Evolutionary conservation across 2,113 vertebrate species (phyloP).

Genomic region (Percopsis transmontana): DNA sequence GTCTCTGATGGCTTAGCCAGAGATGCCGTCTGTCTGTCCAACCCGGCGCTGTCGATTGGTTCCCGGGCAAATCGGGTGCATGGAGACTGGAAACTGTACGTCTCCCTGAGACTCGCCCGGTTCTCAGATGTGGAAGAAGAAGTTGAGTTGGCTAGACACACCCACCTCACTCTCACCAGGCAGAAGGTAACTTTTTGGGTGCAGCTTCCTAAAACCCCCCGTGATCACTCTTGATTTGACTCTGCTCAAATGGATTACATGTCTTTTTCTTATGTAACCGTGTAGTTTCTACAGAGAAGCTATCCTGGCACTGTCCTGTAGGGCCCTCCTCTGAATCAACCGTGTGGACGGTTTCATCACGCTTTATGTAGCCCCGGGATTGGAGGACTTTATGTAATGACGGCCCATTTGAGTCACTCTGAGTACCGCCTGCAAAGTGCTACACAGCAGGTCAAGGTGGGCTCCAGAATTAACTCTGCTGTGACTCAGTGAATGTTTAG

Average conservation of each 20-base stretch:
- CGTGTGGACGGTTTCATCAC: neutral
- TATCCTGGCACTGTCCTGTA: too few species aligned
- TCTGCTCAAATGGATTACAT: neutral
- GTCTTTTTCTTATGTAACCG: too few species aligned
- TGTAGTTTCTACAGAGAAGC: too few species aligned
- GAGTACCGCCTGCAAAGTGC: neutral
- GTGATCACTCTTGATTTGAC: neutral
- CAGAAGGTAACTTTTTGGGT: too few species aligned
- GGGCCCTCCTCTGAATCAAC: too few species aligned
- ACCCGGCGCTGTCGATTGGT: conserved; percentile 30
- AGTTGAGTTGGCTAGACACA: neutral
- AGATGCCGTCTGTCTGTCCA: conserved; percentile 36
- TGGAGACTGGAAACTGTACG: conserved; percentile 44
- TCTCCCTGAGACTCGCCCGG: neutral
- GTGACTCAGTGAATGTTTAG: too few species aligned
- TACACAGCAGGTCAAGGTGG: neutral
- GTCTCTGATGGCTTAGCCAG: conserved; percentile 59
- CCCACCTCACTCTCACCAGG: too few species aligned
- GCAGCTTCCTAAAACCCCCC: neutral
- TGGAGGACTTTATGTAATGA: neutral
- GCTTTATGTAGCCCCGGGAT: conserved; percentile 16
- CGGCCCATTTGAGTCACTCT: neutral
- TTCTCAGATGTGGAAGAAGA: neutral
- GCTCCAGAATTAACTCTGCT: too few species aligned
- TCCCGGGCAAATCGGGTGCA: conserved; percentile 30